Evolutionary conservation across 1,140 invertebrate genomes (phyloP), one percentile per base, ranked within the genome.

Genomic region (Leptoteleia sp.): DNA sequence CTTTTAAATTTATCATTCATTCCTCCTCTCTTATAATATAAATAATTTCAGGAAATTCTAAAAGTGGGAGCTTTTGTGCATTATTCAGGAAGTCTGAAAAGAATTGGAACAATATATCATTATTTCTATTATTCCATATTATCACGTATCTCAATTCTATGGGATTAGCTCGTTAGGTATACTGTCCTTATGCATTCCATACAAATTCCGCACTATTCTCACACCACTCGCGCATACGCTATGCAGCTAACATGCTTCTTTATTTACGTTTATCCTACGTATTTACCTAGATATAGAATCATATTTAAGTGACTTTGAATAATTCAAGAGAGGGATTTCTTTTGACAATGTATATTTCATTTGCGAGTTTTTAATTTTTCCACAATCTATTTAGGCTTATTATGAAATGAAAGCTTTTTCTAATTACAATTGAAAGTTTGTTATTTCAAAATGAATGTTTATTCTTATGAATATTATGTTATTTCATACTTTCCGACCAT

Each of bases 101-200:
- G 45, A 61, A 61, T 16, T 37, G 17, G 67, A 43, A 71, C 37
- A 71, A 61, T 61, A 62, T 61, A 17, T 52, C 45, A 61, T 71
- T 61, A 71, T 71, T 61, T 61, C 67, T 61, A 61, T 61, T 61
- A 71, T 71, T 71, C 37, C 29, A 52, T 22, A 71, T 43, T 71
- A 71, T 61, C 45, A 48, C 38, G 45, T 59, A 70, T 59, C 54
- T 48, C 43, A 59, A 59, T 70, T 70, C 45, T 13, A 35, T 45
- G 37, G 37, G 45, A 70, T 59, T 59, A 70, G 43, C 45, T 70
- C 65, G 65, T 70, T 70, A 59, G 54, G 33, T 59, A 42, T 40
- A 57, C 35, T 68, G 40, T 37, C 27, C 50, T 48, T 52, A 70
- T 61, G 37, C 47, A 52, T 71, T 71, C 47, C 54, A 61, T 43